A percentile compares a stretch with the other conserved stretches of the same genome.
Evolutionary conservation across 2,888 invertebrate species (phyloP).

Genomic region (Drosophila merina): DNA sequence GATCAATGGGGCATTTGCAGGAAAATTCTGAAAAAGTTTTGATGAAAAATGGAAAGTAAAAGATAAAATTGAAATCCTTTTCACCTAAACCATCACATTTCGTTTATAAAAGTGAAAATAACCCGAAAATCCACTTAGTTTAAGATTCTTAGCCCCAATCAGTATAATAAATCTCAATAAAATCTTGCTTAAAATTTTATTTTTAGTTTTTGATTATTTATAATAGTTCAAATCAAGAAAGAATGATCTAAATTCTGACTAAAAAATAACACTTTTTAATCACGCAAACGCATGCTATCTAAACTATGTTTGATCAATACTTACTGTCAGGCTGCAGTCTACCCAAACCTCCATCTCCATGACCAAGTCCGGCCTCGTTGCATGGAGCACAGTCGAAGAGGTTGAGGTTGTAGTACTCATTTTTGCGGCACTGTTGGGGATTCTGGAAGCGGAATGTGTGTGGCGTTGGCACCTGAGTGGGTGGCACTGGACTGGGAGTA

Average conservation of each 20-base stretch:
- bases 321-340: constrained; percentile 78
- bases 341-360: constrained; percentile 35
- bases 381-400: constrained; percentile 85
- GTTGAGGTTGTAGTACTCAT: constrained; percentile 85
- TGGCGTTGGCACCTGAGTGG: constrained; percentile 44
- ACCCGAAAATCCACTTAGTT: no score
- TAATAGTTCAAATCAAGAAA: neutral
- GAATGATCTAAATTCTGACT: neutral
- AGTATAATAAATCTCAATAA: no score
- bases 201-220: neutral
- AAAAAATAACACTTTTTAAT: neutral
- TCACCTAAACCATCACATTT: no score
- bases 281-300: neutral
- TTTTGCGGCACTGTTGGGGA: constrained; percentile 81
- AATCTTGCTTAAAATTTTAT: no score
- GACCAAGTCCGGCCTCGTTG: constrained; percentile 53
- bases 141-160: no score
- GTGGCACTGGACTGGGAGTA: constrained; percentile 13
- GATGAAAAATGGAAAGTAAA: neutral
- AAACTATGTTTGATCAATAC: constrained; percentile 66
- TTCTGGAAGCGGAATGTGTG: constrained; percentile 67
- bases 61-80: no score
- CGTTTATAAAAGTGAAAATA: no score
- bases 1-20: constrained; percentile 84
- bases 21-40: constrained; percentile 80